Conservation (phyloP, 2,797 vertebrate genomes). For the Eulemur rubriventer region DNA sequence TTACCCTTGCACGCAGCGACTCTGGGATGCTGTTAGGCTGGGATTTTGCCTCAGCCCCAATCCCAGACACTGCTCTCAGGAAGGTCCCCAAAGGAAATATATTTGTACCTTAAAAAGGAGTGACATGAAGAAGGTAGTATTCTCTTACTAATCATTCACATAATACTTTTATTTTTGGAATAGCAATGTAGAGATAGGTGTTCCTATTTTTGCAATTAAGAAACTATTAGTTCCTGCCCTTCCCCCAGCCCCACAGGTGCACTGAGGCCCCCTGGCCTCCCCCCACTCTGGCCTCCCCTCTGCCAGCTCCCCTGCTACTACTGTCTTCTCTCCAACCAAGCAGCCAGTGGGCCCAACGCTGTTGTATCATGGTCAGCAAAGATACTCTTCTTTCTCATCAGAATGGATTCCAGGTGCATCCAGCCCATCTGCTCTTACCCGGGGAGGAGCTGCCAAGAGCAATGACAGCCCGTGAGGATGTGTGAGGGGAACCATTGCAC, state of each 20-base stretch:
- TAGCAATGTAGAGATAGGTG: accelerated
- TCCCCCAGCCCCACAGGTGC: accelerated
- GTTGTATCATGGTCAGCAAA: background rate
- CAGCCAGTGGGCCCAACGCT: background rate
- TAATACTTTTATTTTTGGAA: background rate
- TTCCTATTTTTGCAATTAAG: background rate
- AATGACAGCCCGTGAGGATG: accelerated
- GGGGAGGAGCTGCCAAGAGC: background rate
- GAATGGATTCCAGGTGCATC: background rate
- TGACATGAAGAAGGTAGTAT: background rate
- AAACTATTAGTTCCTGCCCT: background rate
- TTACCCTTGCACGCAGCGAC: accelerated
- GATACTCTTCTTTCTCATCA: background rate
- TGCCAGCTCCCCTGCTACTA: background rate
- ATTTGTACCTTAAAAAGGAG: background rate
- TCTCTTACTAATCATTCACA: too few relatives aligned
- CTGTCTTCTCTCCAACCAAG: background rate
- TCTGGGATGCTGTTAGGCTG: background rate
- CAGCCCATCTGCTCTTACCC: background rate
- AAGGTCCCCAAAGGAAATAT: background rate
- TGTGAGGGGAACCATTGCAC: background rate
- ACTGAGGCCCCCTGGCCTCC: accelerated
- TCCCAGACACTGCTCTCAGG: background rate
- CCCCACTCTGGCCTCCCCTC: too few relatives aligned
- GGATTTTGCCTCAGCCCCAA: background rate